Evolutionary conservation across 2,888 invertebrate species (phyloP).

Genomic region (Lydus trimaculatus): DNA sequence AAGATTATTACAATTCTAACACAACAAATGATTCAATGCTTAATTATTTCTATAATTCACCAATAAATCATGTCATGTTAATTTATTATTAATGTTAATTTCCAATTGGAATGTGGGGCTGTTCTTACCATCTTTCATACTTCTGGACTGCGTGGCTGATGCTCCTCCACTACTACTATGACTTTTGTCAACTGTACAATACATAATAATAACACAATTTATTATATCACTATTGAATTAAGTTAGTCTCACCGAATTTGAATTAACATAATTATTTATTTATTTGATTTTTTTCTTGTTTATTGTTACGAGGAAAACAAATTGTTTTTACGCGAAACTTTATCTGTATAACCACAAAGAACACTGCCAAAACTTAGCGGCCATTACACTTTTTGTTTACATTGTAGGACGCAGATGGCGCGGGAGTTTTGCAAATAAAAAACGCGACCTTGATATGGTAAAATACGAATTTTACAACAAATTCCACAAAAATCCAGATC

Average conservation of each 20-base stretch:
- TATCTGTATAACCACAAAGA: slow-evolving; percentile 49
- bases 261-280: slow-evolving; percentile 62
- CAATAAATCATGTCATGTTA: background rate
- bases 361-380: slow-evolving; percentile 56
- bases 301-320: too few relatives aligned
- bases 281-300: background rate
- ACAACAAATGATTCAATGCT: background rate
- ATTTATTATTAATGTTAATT: background rate
- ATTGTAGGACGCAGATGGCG: slow-evolving; percentile 54
- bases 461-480: background rate
- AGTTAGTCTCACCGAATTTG: slow-evolving; percentile 69
- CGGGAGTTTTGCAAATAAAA: background rate
- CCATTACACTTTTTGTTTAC: slow-evolving; percentile 59
- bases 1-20: background rate
- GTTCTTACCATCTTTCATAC: slow-evolving; percentile 78
- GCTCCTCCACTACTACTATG: slow-evolving; percentile 70
- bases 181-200: slow-evolving; percentile 79
- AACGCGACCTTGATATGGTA: slow-evolving; percentile 23
- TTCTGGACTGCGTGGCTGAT: slow-evolving; percentile 74
- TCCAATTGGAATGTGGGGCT: background rate
- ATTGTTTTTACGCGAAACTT: slow-evolving; percentile 49
- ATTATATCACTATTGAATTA: slow-evolving; percentile 52
- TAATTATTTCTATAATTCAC: background rate
- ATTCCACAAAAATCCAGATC: background rate
- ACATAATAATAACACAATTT: slow-evolving; percentile 66